Evolutionary conservation across 2,888 invertebrate species (phyloP).

Genomic region (Harpalus rufipes): DNA sequence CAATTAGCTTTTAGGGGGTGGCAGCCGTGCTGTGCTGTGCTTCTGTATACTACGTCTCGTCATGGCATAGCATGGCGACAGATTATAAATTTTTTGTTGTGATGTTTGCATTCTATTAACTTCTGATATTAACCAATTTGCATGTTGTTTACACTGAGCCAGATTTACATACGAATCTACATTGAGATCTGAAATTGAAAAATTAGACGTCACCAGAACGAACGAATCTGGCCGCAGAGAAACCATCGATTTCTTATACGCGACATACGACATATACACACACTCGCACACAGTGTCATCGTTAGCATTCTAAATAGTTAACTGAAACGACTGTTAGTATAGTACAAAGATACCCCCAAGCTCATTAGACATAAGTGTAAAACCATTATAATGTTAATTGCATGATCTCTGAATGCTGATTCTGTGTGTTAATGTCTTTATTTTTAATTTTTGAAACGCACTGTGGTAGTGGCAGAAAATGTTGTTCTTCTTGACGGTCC

Average conservation of each 20-base stretch:
- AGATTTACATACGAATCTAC: conserved; percentile 72
- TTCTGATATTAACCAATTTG: conserved; percentile 72
- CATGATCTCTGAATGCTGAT: no score
- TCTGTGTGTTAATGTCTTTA: no score
- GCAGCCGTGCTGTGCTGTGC: neutral
- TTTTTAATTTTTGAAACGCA: no score
- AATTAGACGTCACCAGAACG: conserved; percentile 68
- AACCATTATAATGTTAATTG: no score
- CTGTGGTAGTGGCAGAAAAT: no score
- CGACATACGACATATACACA: neutral
- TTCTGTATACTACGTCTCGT: neutral
- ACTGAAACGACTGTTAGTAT: neutral
- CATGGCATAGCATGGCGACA: conserved; percentile 60
- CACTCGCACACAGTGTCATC: neutral
- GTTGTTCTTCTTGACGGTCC: neutral
- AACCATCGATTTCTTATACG: conserved; percentile 15
- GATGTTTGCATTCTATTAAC: conserved; percentile 72
- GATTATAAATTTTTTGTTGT: conserved; percentile 71
- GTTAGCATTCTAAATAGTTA: conserved; percentile 20
- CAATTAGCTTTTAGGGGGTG: conserved; percentile 1
- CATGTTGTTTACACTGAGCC: conserved; percentile 72
- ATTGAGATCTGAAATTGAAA: conserved; percentile 72
- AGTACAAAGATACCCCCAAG: neutral
- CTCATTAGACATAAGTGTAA: no score
- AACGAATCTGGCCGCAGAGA: conserved; percentile 41